phyloP scores from a whole-genome alignment of 2,797 vertebrate genomes.

The Micromesistius poutassou region DNA sequence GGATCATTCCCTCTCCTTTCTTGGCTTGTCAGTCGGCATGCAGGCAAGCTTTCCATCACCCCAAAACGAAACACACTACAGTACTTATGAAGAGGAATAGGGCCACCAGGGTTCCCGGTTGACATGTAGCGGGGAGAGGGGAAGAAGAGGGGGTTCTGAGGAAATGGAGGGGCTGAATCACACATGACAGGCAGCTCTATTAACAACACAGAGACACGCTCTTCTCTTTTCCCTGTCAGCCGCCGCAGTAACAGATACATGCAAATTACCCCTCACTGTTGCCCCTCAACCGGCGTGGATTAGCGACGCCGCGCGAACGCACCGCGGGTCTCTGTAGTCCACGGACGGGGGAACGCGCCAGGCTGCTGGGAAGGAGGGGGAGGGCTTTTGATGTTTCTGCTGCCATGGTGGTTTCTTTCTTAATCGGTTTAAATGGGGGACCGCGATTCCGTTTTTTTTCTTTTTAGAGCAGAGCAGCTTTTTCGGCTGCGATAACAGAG shows the following conservation, averaged over 20 bases:
- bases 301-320: background rate
- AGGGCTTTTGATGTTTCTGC: slow-evolving; percentile 1
- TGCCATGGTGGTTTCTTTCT: background rate
- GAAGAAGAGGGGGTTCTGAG: slow-evolving; percentile 34
- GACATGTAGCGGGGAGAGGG: slow-evolving; percentile 12
- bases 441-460: background rate
- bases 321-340: background rate
- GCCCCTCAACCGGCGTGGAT: background rate
- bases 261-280: background rate
- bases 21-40: slow-evolving; percentile 4
- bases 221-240: background rate
- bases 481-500: background rate
- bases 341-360: background rate
- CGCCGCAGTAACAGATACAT: background rate
- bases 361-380: background rate
- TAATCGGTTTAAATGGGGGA: background rate
- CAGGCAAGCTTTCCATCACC: slow-evolving; percentile 5
- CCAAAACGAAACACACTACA: slow-evolving; percentile 3
- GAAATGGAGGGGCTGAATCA: slow-evolving; percentile 43
- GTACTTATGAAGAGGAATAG: background rate
- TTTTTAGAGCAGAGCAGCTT: background rate
- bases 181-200: slow-evolving; percentile 39
- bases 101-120: background rate
- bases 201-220: slow-evolving; percentile 39
- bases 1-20: background rate